Evolutionary conservation across 1,140 invertebrate species (phyloP).

Genomic region (Drosophila nigromelanica): DNA sequence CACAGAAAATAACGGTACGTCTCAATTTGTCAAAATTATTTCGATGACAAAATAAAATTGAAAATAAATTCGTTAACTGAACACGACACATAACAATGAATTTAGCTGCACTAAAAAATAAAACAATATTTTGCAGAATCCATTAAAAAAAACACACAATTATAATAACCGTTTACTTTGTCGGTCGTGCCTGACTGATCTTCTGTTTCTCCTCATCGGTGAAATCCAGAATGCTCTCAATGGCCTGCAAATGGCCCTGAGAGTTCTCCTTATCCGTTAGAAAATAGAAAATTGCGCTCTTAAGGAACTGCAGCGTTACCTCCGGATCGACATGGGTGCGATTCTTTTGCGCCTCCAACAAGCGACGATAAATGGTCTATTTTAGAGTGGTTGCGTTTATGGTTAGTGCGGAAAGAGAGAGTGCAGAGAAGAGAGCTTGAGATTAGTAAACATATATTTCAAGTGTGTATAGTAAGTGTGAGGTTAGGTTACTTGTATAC

Average conservation of each 20-base stretch:
- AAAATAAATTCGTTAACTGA: slow-evolving; percentile 57
- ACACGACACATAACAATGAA: slow-evolving; percentile 64
- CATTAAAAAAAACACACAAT: slow-evolving; percentile 30
- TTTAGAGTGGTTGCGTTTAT: slow-evolving; percentile 2
- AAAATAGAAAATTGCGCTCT: slow-evolving; percentile 95
- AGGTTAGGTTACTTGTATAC: slow-evolving; percentile 45
- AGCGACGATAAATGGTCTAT: slow-evolving; percentile 92
- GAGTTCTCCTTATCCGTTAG: slow-evolving; percentile 93
- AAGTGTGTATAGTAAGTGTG: slow-evolving; percentile 22
- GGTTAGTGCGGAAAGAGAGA: slow-evolving; percentile 37
- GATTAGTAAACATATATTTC: slow-evolving; percentile 38
- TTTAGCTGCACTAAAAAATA: slow-evolving; percentile 70
- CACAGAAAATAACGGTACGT: slow-evolving; percentile 30
- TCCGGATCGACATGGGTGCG: slow-evolving; percentile 90
- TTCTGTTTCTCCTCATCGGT: slow-evolving; percentile 89
- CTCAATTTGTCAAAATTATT: slow-evolving; percentile 75
- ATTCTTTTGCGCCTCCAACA: slow-evolving; percentile 89
- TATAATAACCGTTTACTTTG: slow-evolving; percentile 66
- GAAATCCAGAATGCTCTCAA: slow-evolving; percentile 93
- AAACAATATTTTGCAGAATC: slow-evolving; percentile 68
- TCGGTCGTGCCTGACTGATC: slow-evolving; percentile 87
- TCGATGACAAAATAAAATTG: slow-evolving; percentile 69
- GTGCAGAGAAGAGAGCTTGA: slow-evolving; percentile 12
- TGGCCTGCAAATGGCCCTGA: slow-evolving; percentile 92
- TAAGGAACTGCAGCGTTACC: slow-evolving; percentile 93